These are phyloP conservation scores for Tetrax tetrax DNA, from an alignment of 2,113 vertebrate genomes.

Conservation along the genomic window DNA sequence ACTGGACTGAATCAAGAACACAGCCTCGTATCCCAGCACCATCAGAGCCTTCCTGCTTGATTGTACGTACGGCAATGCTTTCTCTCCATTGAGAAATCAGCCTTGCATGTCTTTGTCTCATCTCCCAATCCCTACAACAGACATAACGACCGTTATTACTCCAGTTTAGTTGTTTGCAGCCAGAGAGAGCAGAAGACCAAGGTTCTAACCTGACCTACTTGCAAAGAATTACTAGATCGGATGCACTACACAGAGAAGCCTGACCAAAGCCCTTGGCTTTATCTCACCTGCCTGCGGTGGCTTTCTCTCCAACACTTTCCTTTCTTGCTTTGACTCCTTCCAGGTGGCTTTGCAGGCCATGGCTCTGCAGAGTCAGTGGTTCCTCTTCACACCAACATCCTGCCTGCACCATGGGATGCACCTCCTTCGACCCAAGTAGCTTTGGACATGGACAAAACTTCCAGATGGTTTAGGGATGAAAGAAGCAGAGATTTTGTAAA, in stretches of 20 bases:
- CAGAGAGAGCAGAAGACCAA: not conserved
- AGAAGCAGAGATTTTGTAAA: not conserved
- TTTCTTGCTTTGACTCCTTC: not conserved
- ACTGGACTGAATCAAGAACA: not conserved
- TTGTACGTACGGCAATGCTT: not conserved
- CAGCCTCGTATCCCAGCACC: not conserved
- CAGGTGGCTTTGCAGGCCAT: not conserved
- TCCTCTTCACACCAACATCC: not conserved
- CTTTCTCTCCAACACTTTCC: not conserved
- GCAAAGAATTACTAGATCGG: not conserved
- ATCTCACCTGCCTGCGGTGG: not conserved
- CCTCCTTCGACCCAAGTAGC: not conserved
- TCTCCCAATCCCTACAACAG: not conserved
- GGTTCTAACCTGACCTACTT: not conserved
- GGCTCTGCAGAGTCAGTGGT: not conserved
- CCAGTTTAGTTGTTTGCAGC: not conserved
- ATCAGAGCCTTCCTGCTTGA: not conserved
- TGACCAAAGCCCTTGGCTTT: not conserved
- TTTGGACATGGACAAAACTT: not conserved
- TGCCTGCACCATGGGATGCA: not conserved
- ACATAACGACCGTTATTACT: not conserved
- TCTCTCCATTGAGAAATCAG: not conserved
- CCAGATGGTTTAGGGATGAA: not conserved
- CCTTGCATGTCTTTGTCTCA: not conserved
- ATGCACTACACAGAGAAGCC: not conserved